Percentiles rank a stretch among this genome's conserved stretches.
Conservation (phyloP, 2,888 invertebrate species). For the Abrostola tripartita region DNA sequence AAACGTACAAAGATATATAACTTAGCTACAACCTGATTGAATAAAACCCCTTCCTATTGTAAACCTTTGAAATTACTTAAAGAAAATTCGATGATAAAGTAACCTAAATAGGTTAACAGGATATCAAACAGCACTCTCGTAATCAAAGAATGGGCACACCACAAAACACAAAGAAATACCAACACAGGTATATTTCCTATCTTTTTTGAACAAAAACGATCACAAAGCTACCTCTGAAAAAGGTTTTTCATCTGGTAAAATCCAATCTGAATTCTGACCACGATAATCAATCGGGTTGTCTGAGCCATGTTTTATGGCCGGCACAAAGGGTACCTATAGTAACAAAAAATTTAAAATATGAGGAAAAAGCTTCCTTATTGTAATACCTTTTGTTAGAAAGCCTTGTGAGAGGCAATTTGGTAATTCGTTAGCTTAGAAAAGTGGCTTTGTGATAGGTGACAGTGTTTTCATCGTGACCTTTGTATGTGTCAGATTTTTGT, state of each 20-base stretch:
- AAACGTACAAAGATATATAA: no score
- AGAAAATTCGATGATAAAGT: no score
- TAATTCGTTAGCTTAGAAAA: no score
- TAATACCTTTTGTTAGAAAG: neutral
- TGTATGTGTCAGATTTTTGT: no score
- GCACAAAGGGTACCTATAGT: conserved; percentile 18
- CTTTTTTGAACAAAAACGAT: conserved; percentile 23
- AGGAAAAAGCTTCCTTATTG: neutral
- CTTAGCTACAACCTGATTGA: no score
- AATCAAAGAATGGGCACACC: conserved; percentile 2
- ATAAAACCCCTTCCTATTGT: no score
- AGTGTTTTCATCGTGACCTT: no score
- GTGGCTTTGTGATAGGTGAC: no score
- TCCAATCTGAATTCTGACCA: conserved; percentile 46
- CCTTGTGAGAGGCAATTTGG: neutral
- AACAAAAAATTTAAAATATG: neutral
- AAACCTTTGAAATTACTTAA: no score
- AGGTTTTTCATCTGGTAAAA: conserved; percentile 39
- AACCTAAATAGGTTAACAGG: no score
- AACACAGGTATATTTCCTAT: conserved; percentile 14
- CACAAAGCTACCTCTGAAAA: conserved; percentile 15
- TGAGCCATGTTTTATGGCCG: conserved; percentile 25
- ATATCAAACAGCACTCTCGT: no score
- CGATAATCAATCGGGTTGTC: conserved; percentile 41
- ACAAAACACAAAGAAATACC: conserved; percentile 32